These are phyloP conservation scores for Aelia acuminata DNA, from an alignment of 2,888 invertebrate species.

Conservation along the genomic window DNA sequence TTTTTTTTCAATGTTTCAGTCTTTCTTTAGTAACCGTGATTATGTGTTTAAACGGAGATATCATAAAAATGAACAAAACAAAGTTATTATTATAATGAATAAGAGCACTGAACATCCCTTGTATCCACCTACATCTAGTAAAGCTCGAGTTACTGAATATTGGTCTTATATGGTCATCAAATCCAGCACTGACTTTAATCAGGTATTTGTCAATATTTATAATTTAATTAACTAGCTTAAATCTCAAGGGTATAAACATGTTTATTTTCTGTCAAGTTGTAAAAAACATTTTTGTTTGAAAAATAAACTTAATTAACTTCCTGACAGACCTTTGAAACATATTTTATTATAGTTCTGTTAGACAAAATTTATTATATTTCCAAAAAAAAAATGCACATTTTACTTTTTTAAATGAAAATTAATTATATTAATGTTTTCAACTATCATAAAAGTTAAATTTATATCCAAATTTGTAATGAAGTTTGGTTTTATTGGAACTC, in stretches of 20 bases:
- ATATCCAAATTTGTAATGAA: too few relatives aligned
- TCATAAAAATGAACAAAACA: conserved; percentile 72
- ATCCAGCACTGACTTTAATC: conserved; percentile 75
- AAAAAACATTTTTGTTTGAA: background rate
- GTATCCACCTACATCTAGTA: conserved; percentile 78
- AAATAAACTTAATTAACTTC: too few relatives aligned
- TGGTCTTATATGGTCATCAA: conserved; percentile 91
- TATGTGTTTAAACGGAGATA: conserved; percentile 86
- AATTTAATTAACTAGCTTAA: background rate
- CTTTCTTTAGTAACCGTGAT: conserved; percentile 87
- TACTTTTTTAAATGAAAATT: too few relatives aligned
- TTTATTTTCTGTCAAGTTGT: background rate
- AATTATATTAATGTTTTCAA: too few relatives aligned
- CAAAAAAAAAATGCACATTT: too few relatives aligned
- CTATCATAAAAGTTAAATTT: too few relatives aligned
- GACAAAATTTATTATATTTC: too few relatives aligned
- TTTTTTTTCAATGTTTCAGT: conserved; percentile 71
- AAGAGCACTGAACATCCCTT: conserved; percentile 79
- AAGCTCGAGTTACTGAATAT: conserved; percentile 79
- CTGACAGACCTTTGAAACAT: too few relatives aligned
- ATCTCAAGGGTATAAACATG: background rate
- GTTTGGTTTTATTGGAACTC: too few relatives aligned
- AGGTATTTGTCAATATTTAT: conserved; percentile 68
- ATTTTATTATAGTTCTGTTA: too few relatives aligned
- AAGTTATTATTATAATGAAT: conserved; percentile 77